Evolutionary conservation across 2,113 vertebrate genomes (phyloP).

Genomic region (Chionodraco myersi): DNA sequence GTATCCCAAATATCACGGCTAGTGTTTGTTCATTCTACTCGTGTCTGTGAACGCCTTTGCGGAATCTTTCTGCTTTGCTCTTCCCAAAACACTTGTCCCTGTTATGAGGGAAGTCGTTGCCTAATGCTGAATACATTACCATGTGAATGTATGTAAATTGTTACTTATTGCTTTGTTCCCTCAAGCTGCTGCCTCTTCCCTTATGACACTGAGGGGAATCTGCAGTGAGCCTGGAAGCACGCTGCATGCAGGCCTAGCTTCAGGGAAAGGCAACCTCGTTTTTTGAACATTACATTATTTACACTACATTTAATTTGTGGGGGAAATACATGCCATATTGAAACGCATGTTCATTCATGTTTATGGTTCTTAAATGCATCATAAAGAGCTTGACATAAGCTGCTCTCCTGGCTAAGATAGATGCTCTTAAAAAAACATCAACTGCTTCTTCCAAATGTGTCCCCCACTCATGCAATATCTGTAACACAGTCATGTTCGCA

Average conservation of each 20-base stretch:
- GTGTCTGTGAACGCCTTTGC: conserved; percentile 47
- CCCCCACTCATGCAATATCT: conserved; percentile 1
- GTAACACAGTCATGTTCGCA: conserved; percentile 1
- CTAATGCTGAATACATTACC: conserved; percentile 77
- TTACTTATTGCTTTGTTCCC: conserved; percentile 70
- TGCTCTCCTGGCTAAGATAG: not conserved
- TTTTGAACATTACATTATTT: conserved; percentile 10
- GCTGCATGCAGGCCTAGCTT: not conserved
- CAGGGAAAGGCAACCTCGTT: conserved; percentile 11
- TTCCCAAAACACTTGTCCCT: conserved; percentile 53
- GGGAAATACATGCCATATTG: not conserved
- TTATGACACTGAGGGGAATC: conserved; percentile 51
- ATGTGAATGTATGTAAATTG: conserved; percentile 79
- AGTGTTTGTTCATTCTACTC: conserved; percentile 70
- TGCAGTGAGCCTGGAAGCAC: conserved; percentile 33
- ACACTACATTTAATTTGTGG: not conserved
- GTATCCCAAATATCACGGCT: conserved; percentile 56
- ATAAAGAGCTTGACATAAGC: not conserved
- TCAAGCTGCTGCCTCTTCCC: conserved; percentile 65
- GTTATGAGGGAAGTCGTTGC: conserved; percentile 61
- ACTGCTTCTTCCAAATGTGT: not conserved
- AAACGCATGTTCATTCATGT: conserved; percentile 6
- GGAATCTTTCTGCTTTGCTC: conserved; percentile 55
- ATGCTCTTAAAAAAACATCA: not conserved
- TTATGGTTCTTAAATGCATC: conserved; percentile 10